Base-by-base conservation (phyloP, 2,797 vertebrate species). In the Sternarchorhynchus goeldii region DNA sequence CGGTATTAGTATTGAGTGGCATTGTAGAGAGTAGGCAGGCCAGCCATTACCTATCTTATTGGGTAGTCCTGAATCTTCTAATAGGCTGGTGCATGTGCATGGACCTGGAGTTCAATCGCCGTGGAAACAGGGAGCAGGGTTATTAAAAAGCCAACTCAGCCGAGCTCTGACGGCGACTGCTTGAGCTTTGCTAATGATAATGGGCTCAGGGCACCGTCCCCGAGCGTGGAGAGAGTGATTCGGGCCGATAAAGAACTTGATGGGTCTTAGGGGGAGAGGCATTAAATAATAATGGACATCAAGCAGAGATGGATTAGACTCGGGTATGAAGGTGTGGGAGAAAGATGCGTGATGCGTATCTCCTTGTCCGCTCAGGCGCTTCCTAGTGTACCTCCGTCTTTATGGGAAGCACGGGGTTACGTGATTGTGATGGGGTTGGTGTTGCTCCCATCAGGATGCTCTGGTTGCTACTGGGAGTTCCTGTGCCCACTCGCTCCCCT, bases 101-200 rank as follows among this genome's bases (percentile, higher is more conserved):
- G 29, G 74, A 41, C 55, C 41, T 64, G 31, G 69, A 77, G 67
- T 83, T 85, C 76, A 82, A 85, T 86, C 82, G 55, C 84, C 45
- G 67, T 83, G 78, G 81, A 86, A 83, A 85, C 74, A 16, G 68
- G 70, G 73, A 79, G 66, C 56, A 57, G 77, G 66, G 36, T 84
- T 82, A 82, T 84, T 82, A 77, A 76, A 75, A 79, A 74, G 73
- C 32, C 65, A 73, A 69, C 73, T 62, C 73, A 74, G 78, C 64
- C 66, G 17, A 71, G 69, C 68, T 72, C 78, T 71, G 73, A 70
- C 53, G 0, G 69, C 20, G 16, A 55, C 66, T 76, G 41, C 84
- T 81, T 65, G 32, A 57, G 83, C 59, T 76, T 1, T 56, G 20
- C 68, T 81, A 81, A 83, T 85, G 76, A 77, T 76, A 81, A 73